Conservation (phyloP, 2,797 vertebrate genomes). For the Chrosomus eos region DNA sequence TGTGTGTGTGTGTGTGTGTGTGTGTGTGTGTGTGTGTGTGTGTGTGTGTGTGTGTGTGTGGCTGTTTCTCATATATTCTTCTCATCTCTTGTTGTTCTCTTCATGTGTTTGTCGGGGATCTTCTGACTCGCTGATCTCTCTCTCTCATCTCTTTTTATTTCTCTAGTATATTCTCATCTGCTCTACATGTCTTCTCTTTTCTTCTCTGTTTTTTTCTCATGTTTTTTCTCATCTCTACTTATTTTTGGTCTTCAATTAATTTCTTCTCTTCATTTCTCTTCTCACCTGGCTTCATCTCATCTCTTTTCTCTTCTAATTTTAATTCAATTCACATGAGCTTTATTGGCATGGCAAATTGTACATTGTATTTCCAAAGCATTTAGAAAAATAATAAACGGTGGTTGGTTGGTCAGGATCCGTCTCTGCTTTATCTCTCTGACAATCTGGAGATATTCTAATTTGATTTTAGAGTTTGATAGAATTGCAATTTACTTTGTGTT, state of each 20-base stretch:
- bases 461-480: not conserved
- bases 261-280: not conserved
- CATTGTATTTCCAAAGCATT: not conserved
- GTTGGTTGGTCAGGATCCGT: not conserved
- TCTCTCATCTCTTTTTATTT: conserved; percentile 43
- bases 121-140: not conserved
- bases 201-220: not conserved
- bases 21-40: conserved; percentile 34
- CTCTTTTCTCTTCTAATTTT: not conserved
- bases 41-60: not conserved
- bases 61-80: not conserved
- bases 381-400: not conserved
- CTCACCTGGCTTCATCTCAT: not conserved
- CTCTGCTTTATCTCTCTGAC: not conserved
- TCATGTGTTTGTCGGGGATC: conserved; percentile 39
- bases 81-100: not conserved
- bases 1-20: not conserved
- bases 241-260: not conserved
- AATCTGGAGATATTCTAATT: not conserved
- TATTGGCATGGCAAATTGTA: too few relatives aligned
- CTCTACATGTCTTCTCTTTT: not conserved
- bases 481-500: not conserved
- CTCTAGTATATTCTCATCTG: not conserved
- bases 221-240: not conserved
- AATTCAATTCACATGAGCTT: not conserved